phyloP scores from a whole-genome alignment of 2,113 vertebrate species.

The Brachypodius melanocephalos region DNA sequence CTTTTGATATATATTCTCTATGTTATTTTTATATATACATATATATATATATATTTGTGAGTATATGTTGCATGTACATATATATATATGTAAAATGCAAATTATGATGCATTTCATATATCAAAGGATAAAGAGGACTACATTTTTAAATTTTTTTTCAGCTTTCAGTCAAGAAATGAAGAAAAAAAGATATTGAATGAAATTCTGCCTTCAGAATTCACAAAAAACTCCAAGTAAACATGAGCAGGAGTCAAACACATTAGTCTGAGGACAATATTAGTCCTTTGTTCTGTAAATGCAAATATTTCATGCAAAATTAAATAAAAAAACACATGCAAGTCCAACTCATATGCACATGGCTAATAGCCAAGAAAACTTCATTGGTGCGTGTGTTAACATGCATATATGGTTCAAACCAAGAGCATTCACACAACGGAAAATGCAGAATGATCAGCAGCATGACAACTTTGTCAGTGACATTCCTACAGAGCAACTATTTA shows the following conservation, averaged over 20 bases:
- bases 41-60: neutral
- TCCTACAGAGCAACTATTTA: slow-evolving; percentile 71
- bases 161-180: slow-evolving; percentile 57
- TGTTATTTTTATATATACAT: neutral
- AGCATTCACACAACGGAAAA: slow-evolving; percentile 70
- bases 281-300: slow-evolving; percentile 65
- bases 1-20: slow-evolving; percentile 20
- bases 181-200: slow-evolving; percentile 34
- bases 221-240: neutral
- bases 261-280: slow-evolving; percentile 12
- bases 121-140: slow-evolving; percentile 21
- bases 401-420: slow-evolving; percentile 64
- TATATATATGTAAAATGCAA: slow-evolving; percentile 22
- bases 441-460: slow-evolving; percentile 70
- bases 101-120: slow-evolving; percentile 29
- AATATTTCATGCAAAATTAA: slow-evolving; percentile 82
- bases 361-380: slow-evolving; percentile 54
- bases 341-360: slow-evolving; percentile 67
- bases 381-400: slow-evolving; percentile 74
- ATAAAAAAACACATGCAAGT: slow-evolving; percentile 74
- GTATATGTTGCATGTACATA: neutral
- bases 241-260: neutral
- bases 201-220: slow-evolving; percentile 6
- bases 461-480: slow-evolving; percentile 55
- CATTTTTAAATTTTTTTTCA: slow-evolving; percentile 38